Conservation (phyloP, 1,140 invertebrate species). For the Mesaphorura yosii region DNA sequence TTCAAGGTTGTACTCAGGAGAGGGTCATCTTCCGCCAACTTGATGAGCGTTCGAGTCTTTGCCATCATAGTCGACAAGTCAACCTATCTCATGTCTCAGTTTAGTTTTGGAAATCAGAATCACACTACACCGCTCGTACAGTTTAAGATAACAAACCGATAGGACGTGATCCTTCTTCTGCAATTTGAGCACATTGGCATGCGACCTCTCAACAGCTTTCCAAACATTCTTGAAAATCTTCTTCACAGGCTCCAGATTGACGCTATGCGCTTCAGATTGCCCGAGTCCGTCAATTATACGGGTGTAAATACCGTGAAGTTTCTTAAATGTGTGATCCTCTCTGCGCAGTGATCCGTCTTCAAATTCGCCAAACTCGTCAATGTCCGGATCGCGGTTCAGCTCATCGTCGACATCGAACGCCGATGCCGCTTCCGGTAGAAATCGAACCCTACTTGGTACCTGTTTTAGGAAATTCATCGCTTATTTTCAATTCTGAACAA, state of each 20-base stretch:
- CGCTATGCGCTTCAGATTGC: not conserved
- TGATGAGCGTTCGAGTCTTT: slow-evolving; percentile 12
- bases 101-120: not conserved
- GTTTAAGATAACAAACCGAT: slow-evolving; percentile 4
- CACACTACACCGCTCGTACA: not conserved
- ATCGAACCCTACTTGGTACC: not conserved
- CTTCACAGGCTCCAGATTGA: slow-evolving; percentile 2
- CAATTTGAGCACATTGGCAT: slow-evolving; percentile 4
- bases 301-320: not conserved
- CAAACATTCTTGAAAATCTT: slow-evolving; percentile 4
- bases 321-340: slow-evolving; percentile 7
- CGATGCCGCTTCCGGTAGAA: not conserved
- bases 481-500: not conserved
- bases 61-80: slow-evolving; percentile 17
- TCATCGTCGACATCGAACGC: not conserved
- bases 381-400: not conserved
- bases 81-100: not conserved
- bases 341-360: not conserved
- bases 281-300: not conserved
- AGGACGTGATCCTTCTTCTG: slow-evolving; percentile 9
- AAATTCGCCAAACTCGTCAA: not conserved
- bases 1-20: slow-evolving; percentile 1
- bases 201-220: slow-evolving; percentile 15
- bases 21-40: slow-evolving; percentile 24
- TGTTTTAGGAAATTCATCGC: not conserved